Conservation (phyloP, 2,888 invertebrate genomes). For the Schizaphis graminum region DNA sequence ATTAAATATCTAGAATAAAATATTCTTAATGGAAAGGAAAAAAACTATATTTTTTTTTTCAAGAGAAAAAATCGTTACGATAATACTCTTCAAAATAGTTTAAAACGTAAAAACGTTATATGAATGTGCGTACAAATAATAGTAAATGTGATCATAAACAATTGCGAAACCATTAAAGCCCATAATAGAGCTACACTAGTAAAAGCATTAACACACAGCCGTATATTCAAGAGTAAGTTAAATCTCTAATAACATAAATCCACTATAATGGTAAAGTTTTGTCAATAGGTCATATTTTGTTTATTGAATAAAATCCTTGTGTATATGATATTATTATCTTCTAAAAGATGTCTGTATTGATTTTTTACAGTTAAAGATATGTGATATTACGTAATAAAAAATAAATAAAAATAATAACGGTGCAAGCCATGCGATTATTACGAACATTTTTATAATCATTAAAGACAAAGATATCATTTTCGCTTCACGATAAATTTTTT, state of each 20-base stretch:
- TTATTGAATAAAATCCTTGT: not conserved
- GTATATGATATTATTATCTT: not conserved
- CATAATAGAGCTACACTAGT: not conserved
- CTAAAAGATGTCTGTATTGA: not conserved
- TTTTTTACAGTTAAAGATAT: not conserved
- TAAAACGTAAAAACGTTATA: not conserved
- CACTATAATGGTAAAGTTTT: not conserved
- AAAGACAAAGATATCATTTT: not conserved
- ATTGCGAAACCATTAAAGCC: not conserved
- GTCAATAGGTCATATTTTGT: not conserved
- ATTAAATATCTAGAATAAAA: not conserved
- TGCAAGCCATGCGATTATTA: not conserved
- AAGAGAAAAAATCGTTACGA: not conserved
- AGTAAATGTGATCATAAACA: constrained; percentile 4
- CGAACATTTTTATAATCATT: not conserved
- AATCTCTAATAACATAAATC: not conserved
- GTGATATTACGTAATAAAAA: not conserved
- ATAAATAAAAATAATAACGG: not conserved
- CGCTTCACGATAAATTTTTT: not conserved
- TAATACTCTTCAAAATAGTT: not conserved
- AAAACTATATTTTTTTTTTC: not conserved
- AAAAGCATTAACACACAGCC: not conserved
- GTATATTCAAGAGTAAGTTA: not conserved
- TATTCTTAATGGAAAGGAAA: not conserved
- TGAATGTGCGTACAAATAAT: not conserved